These are phyloP conservation scores for Xenopus laevis DNA, from an alignment of 2,113 vertebrate genomes.

Conservation along the genomic window DNA sequence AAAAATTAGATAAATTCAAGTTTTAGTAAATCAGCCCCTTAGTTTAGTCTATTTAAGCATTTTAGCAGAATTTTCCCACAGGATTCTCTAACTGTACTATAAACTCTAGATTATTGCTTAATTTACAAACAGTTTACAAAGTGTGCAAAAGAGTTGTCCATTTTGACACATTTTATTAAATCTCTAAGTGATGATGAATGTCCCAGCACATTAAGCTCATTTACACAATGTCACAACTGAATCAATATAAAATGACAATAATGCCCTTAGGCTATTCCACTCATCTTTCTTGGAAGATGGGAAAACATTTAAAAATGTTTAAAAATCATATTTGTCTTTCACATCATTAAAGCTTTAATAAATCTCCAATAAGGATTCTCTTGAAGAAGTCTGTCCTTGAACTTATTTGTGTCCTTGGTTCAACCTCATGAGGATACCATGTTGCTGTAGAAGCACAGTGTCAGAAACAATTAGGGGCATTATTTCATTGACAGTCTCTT, in stretches of 20 bases:
- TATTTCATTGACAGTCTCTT: conserved; percentile 25
- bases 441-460: conserved; percentile 43
- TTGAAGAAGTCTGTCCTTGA: conserved; percentile 41
- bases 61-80: not conserved
- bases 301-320: conserved; percentile 55
- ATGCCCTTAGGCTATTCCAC: conserved; percentile 49
- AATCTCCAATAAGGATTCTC: conserved; percentile 74
- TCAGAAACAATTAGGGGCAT: conserved; percentile 60
- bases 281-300: conserved; percentile 49
- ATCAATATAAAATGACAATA: conserved; percentile 51
- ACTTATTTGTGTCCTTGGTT: conserved; percentile 81
- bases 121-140: conserved; percentile 20
- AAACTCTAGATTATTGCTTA: conserved; percentile 1
- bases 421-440: conserved; percentile 63
- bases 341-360: conserved; percentile 76
- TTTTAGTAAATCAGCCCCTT: too few relatives aligned
- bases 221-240: conserved; percentile 48
- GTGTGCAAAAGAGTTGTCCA: not conserved
- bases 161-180: conserved; percentile 34
- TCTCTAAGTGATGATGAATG: not conserved
- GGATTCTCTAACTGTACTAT: too few relatives aligned
- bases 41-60: too few relatives aligned
- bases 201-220: conserved; percentile 42
- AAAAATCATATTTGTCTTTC: conserved; percentile 71
- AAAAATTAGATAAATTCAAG: too few relatives aligned